Percentiles rank a stretch among this genome's conserved stretches.
Evolutionary conservation across 2,113 vertebrate genomes (phyloP).

Genomic region (Typhlomys cinereus): DNA sequence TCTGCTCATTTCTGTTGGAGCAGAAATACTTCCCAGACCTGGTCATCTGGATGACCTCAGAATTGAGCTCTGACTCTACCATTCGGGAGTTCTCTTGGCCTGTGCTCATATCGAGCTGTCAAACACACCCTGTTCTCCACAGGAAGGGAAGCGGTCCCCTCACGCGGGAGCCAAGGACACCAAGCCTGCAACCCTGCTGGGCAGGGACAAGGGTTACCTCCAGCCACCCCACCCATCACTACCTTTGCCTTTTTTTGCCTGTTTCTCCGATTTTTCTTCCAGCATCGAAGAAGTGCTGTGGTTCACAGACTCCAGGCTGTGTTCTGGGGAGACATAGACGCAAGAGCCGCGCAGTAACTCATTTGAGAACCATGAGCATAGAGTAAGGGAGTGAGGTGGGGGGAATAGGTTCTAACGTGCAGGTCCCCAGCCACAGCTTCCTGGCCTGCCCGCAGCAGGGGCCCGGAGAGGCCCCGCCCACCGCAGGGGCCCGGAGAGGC

Average conservation of each 20-base stretch:
- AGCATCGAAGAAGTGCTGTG: neutral
- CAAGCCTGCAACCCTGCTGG: neutral
- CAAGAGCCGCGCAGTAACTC: neutral
- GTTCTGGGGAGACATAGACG: constrained; percentile 46
- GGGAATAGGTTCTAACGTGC: too few relatives aligned
- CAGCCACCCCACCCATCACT: neutral
- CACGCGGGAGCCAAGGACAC: neutral
- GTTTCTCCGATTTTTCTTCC: constrained; percentile 5
- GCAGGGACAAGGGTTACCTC: neutral
- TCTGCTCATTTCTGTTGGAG: neutral
- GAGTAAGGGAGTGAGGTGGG: neutral
- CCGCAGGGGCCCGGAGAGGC: too few relatives aligned
- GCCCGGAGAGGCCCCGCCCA: neutral
- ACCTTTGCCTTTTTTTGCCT: neutral
- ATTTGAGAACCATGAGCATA: neutral
- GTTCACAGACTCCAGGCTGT: neutral
- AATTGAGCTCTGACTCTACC: neutral
- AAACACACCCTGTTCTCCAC: neutral
- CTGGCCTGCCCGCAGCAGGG: neutral
- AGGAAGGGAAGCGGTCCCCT: neutral
- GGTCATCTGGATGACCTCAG: neutral
- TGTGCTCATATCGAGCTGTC: neutral
- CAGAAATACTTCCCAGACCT: neutral
- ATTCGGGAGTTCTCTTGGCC: neutral
- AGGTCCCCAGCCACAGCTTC: too few relatives aligned